Percentiles rank a stretch among this genome's conserved stretches.
Conservation (phyloP, 2,797 vertebrate genomes). For the Calcarius lapponicus region DNA sequence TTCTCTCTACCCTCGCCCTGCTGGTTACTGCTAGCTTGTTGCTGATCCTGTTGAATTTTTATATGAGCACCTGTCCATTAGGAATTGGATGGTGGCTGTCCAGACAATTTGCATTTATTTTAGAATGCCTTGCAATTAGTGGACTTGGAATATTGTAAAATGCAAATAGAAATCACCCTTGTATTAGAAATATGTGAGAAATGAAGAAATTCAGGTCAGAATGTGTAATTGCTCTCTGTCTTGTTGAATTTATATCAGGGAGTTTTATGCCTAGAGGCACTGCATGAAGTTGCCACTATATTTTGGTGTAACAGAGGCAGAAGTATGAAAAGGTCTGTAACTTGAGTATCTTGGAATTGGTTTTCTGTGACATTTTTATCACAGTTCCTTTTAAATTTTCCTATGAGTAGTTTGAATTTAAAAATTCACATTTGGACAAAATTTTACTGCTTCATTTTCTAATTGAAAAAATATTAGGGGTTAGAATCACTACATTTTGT, state of each 20-base stretch:
- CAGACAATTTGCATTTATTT: neutral
- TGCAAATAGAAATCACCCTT: neutral
- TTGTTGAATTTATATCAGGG: neutral
- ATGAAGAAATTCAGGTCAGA: neutral
- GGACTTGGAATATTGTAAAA: neutral
- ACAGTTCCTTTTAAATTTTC: neutral
- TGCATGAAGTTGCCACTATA: neutral
- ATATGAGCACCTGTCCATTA: constrained; percentile 16
- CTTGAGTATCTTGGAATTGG: neutral
- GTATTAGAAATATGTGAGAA: neutral
- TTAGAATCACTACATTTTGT: neutral
- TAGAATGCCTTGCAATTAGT: neutral
- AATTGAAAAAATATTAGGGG: neutral
- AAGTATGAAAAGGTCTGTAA: neutral
- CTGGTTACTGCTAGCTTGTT: neutral
- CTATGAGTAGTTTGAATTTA: neutral
- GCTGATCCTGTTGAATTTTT: neutral
- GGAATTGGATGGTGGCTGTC: neutral
- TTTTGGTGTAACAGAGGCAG: neutral
- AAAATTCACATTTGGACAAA: neutral
- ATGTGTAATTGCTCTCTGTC: neutral
- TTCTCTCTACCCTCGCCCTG: neutral
- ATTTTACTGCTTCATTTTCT: neutral
- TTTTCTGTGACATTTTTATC: neutral
- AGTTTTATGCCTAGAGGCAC: neutral